Evolutionary conservation across 2,113 vertebrate genomes (phyloP).

Genomic region (Sylvietta virens): DNA sequence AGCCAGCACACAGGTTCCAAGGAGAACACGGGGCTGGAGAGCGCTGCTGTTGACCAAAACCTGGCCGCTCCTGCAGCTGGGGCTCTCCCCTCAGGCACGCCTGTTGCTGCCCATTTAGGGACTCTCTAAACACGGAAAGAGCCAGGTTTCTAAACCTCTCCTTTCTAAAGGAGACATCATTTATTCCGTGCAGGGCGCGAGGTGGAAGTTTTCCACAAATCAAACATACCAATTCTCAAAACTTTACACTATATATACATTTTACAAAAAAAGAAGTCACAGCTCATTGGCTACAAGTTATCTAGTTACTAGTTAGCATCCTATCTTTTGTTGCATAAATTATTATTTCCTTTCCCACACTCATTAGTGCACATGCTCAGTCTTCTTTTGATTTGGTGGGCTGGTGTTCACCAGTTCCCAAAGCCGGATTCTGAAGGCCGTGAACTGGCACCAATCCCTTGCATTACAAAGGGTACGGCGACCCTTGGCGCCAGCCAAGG

Average conservation of each 20-base stretch:
- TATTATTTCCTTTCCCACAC: not conserved
- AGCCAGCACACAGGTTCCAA: not conserved
- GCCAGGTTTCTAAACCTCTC: not conserved
- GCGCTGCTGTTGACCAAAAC: accelerated
- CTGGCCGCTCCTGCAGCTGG: accelerated
- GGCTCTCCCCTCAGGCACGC: not conserved
- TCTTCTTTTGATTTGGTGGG: not conserved
- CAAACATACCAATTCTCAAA: not conserved
- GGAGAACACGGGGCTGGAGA: not conserved
- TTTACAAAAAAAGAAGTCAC: not conserved
- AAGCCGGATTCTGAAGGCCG: not conserved
- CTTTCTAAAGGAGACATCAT: not conserved
- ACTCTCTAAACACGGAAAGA: not conserved
- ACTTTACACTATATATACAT: not conserved
- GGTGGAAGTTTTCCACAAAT: not conserved
- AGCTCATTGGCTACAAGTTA: not conserved
- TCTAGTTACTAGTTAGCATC: not conserved
- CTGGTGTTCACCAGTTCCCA: not conserved
- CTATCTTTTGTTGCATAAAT: not conserved
- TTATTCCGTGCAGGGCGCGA: accelerated
- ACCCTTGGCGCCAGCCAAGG: not conserved
- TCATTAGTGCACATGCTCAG: too few relatives aligned
- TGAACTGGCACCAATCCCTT: not conserved
- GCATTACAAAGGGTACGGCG: not conserved
- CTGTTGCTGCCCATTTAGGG: not conserved